Conservation (phyloP, 2,113 vertebrate species). For the Litocranius walleri region DNA sequence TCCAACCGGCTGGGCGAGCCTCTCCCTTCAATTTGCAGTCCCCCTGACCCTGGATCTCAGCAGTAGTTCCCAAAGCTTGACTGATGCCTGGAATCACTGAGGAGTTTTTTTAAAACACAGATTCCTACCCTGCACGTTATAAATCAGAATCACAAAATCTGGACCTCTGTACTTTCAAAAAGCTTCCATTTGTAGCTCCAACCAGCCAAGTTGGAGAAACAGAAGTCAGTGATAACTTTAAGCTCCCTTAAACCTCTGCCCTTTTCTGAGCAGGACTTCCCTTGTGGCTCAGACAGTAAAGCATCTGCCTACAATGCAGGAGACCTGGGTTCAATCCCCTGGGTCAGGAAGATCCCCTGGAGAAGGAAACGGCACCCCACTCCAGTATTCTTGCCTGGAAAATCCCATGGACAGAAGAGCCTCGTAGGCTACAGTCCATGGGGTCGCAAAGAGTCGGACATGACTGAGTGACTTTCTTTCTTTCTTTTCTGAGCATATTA, state of each 20-base stretch:
- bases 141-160: not conserved
- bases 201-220: not conserved
- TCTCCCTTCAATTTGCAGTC: not conserved
- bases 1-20: not conserved
- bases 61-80: not conserved
- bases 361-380: no score
- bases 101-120: not conserved
- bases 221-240: not conserved
- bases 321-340: no score
- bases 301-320: no score
- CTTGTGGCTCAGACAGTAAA: no score
- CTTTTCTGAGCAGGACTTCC: not conserved
- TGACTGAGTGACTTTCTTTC: no score
- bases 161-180: not conserved
- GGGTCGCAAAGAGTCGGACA: no score
- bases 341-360: no score
- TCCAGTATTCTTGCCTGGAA: no score
- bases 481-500: not conserved
- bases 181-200: not conserved
- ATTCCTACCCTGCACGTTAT: not conserved
- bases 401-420: no score
- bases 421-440: no score
- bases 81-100: not conserved
- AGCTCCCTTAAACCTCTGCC: not conserved
- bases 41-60: fast-evolving